Evolutionary conservation across 2,113 vertebrate genomes (phyloP), one percentile per base, ranked within the genome.

Genomic region (Lonchura striata): DNA sequence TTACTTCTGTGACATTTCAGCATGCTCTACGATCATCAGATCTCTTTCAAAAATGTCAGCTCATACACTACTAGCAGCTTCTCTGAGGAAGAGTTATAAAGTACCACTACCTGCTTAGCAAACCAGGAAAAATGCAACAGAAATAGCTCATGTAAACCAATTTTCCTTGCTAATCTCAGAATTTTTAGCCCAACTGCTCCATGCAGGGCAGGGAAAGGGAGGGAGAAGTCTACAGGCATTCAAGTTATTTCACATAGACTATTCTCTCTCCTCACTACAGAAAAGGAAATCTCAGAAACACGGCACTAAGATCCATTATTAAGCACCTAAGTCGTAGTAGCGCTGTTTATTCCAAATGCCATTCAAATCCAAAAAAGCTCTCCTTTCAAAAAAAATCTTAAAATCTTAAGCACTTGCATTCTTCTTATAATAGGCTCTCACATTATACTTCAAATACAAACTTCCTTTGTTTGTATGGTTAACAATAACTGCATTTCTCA

Each of bases 141-240:
- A 79, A 92, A 78, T 13, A 83, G 41, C 15, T 68, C 1, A 5
- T 0, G 3, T 56, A 83, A 81, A 78, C 33, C 16, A 44, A 57
- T 88, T 80, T 57, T 30, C 61, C 37, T 64, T 10, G 6, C 57
- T 88, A 46, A 82, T 37, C 57, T 91, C 49, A 63, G 46, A 93
- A 75, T 16, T 80, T 49, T n/a, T 41, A 87, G 31, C n/a, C 57
- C 41, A 46, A 61, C 19, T 64, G 23, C 53, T 88, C 52, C 41
- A 80, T 3, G 1, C 7, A 2, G 13, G 7, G 5, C 7, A 18
- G 19, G 10, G 6, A 35, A 4, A 39, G 4, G 11, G 8, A 30
- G 17, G 13, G 7, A 35, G 3, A 37, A 35, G 24, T 49, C 50
- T 28, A 35, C 22, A 84, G 24, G 27, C 18, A 75, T 31, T 81